Conservation (phyloP, 2,888 invertebrate genomes). For the Eutolmus rufibarbis region DNA sequence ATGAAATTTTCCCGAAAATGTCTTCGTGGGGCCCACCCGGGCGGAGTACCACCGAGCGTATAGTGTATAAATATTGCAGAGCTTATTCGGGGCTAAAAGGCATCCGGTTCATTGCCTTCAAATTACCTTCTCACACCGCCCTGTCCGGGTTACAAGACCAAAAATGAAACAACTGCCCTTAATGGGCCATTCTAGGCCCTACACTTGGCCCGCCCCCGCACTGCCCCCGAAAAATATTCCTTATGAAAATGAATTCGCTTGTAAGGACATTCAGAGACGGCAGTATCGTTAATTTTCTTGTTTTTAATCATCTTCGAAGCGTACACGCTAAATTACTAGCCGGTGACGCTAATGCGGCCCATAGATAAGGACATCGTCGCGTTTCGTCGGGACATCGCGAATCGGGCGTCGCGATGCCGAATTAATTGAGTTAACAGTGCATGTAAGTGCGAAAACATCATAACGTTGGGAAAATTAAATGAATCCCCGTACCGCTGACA, state of each 20-base stretch:
- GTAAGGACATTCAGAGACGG: slow-evolving; percentile 37
- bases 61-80: slow-evolving; percentile 18
- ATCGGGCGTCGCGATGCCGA: not conserved
- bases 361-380: not conserved
- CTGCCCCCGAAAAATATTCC: not conserved
- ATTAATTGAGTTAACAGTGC: slow-evolving; percentile 35
- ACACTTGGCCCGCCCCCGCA: not conserved
- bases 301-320: slow-evolving; percentile 33
- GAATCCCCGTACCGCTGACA: not conserved
- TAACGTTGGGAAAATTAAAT: not conserved
- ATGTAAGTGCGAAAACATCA: slow-evolving; percentile 4
- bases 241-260: slow-evolving; percentile 27
- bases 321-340: slow-evolving; percentile 29
- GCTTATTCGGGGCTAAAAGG: slow-evolving; percentile 36
- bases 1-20: slow-evolving; percentile 21
- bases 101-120: slow-evolving; percentile 47
- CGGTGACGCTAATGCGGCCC: not conserved
- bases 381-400: not conserved
- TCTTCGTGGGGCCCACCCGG: not conserved
- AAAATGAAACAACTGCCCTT: slow-evolving; percentile 37
- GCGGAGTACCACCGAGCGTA: not conserved
- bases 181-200: not conserved
- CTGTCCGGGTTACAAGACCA: slow-evolving; percentile 7
- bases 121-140: slow-evolving; percentile 43
- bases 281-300: slow-evolving; percentile 25